Evolutionary conservation across 2,113 vertebrate species (phyloP), one percentile per base, ranked within the genome.

Genomic region (Xiphophorus hellerii): DNA sequence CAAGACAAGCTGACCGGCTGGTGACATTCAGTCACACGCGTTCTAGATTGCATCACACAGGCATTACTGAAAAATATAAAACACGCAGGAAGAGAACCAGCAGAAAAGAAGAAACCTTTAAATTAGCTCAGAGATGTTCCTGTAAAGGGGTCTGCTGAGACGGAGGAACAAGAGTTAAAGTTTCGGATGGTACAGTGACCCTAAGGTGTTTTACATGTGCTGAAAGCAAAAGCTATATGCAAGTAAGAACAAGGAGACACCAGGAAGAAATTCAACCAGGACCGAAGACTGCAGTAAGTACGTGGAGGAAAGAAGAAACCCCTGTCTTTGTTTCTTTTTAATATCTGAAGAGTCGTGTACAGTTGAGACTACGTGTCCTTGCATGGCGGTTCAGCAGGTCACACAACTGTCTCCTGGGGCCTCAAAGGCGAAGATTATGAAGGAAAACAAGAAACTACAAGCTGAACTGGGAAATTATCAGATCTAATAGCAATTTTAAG

Each of bases 1-100:
- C 82, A 76, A 93, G 87, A 82, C 86, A 78, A 70, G 66, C 88
- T 92, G 92, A 91, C 91, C 92, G 86, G 75, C 81, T 72, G 27
- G 78, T 84, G 80, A 82, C 83, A 82, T 74, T 87, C 81, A 83
- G 72, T 73, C 84, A 74, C 48, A 70, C 63, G 71, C 75, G 44
- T 71, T 30, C 62, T 61, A 20, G 62, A 58, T 65, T 72, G 63
- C 77, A 28, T 73, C 81, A 62, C 68, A 77, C 74, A 78, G 81
- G 65, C 67, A 62, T 64, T 74, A 74, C 62, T n/a, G 35, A 69
- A 74, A 67, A 68, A 68, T 61, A 82, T 76, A 25, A 35, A 71
- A 69, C 42, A 75, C 29, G 48, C 35, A 73, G 37, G 4, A 2
- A 58, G 25, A 68, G 39, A 73, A 39, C 54, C 8, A 62, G 64